Percentiles rank a stretch among this genome's conserved stretches.
Conservation (phyloP, 1,140 invertebrate species). For the Nomia melanderi region DNA sequence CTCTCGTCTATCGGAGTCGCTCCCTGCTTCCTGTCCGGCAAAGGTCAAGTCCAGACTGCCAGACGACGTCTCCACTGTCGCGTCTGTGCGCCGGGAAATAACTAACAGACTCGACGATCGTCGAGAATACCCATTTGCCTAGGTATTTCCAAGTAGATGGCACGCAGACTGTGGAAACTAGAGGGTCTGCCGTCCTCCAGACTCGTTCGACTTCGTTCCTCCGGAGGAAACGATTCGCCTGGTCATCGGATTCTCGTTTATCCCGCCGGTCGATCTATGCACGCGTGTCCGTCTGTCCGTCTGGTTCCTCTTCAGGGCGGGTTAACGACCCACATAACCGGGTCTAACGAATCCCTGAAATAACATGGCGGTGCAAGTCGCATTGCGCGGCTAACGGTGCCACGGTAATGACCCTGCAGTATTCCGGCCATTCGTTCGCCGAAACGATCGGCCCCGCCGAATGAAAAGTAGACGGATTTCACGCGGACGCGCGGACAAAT, state of each 20-base stretch:
- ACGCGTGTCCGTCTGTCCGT: too few species aligned
- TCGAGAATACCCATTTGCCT: too few species aligned
- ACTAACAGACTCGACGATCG: too few species aligned
- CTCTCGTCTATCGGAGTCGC: not conserved
- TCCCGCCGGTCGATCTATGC: not conserved
- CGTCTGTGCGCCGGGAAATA: too few species aligned
- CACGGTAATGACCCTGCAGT: slow-evolving; percentile 3
- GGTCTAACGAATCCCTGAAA: not conserved
- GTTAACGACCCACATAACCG: not conserved
- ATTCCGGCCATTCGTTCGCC: not conserved
- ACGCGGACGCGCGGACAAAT: too few species aligned
- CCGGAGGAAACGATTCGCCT: not conserved
- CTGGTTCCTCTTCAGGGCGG: not conserved
- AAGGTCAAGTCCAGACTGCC: not conserved
- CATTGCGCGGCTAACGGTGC: slow-evolving; percentile 36
- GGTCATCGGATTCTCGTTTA: not conserved
- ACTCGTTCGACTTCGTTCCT: too few species aligned
- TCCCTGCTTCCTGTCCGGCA: not conserved
- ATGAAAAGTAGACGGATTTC: too few species aligned
- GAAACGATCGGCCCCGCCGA: too few species aligned
- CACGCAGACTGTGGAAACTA: too few species aligned
- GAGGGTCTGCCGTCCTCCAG: too few species aligned
- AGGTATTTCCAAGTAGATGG: too few species aligned
- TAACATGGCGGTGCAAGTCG: not conserved
- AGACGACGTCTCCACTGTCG: too few species aligned